Percentiles rank a stretch among this genome's conserved stretches.
These are phyloP conservation scores for Halocaridina rubra DNA, from an alignment of 2,888 invertebrate species.

Conservation along the genomic window DNA sequence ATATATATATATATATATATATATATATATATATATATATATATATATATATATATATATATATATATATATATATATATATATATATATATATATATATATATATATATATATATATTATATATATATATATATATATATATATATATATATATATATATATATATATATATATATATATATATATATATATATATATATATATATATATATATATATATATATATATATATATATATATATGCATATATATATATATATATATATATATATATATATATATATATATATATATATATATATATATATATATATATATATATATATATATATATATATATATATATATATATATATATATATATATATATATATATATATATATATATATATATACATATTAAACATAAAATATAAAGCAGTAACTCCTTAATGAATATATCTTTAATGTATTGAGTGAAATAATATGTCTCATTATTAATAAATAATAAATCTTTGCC, in stretches of 20 bases:
- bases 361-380: constrained; percentile 1
- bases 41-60: neutral
- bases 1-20: neutral
- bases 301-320: neutral
- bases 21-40: neutral
- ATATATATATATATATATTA: constrained; percentile 6
- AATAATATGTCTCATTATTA: no score
- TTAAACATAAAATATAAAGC: neutral
- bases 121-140: constrained; percentile 13
- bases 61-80: neutral
- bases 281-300: neutral
- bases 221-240: neutral
- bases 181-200: neutral
- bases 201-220: neutral
- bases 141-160: neutral
- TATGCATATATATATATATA: neutral
- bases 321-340: neutral
- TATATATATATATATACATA: neutral
- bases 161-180: neutral
- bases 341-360: constrained; percentile 1
- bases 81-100: neutral
- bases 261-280: neutral
- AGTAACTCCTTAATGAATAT: no score
- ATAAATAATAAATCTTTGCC: no score
- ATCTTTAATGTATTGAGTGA: no score